These are phyloP conservation scores for Contarinia nasturtii DNA, from an alignment of 1,140 invertebrate species.

Conservation along the genomic window DNA sequence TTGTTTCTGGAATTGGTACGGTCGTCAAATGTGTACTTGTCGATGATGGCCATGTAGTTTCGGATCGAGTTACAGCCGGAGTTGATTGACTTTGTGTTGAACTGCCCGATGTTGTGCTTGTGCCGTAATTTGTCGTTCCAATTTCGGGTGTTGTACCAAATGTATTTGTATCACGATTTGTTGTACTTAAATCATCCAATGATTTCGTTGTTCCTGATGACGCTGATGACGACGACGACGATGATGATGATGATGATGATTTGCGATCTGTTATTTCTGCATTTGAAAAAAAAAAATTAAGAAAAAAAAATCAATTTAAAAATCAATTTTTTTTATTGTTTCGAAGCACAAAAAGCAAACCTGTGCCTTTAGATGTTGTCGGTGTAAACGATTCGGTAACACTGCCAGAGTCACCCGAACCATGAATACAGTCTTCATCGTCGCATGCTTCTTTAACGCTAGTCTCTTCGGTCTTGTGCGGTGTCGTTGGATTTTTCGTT, in stretches of 20 bases:
- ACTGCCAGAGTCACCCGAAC: constrained; percentile 45
- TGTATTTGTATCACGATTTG: constrained; percentile 1
- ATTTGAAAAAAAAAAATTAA: background rate
- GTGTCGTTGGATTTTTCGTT: constrained; percentile 44
- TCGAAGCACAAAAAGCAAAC: too few relatives aligned
- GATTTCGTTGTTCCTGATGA: constrained; percentile 2
- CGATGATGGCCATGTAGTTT: constrained; percentile 4
- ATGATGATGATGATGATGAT: background rate
- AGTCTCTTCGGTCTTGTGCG: constrained; percentile 23
- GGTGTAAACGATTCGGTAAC: constrained; percentile 38
- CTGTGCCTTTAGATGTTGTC: constrained; percentile 32
- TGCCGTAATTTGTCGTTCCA: constrained; percentile 8
- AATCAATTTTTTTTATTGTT: too few relatives aligned
- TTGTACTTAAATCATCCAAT: constrained; percentile 2
- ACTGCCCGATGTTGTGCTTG: constrained; percentile 13
- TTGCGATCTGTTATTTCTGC: constrained; percentile 3
- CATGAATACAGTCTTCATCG: constrained; percentile 63
- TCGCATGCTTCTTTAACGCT: constrained; percentile 36
- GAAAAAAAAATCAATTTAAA: too few relatives aligned
- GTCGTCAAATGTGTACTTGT: constrained; percentile 6
- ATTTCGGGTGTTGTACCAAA: constrained; percentile 6
- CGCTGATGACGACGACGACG: background rate
- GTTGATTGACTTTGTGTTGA: background rate
- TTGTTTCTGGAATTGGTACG: constrained; percentile 16
- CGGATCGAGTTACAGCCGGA: background rate